Conservation (phyloP, 2,888 invertebrate genomes). For the Heliconius cydno region DNA sequence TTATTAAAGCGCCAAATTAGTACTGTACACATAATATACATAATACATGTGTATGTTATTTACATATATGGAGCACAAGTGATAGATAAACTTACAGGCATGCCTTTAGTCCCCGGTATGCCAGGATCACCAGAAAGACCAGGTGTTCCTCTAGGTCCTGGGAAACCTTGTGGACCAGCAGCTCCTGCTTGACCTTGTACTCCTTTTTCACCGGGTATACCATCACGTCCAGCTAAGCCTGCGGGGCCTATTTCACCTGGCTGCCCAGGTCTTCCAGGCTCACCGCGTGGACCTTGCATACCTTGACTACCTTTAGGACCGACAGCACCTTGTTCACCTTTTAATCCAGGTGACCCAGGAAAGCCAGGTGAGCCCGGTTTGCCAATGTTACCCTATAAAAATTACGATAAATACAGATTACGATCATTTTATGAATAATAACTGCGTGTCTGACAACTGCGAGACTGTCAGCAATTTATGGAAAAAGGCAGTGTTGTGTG, state of each 20-base stretch:
- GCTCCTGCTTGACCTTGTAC: constrained; percentile 88
- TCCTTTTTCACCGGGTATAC: constrained; percentile 91
- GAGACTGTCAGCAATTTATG: background rate
- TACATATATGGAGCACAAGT: background rate
- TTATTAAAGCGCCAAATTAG: no score
- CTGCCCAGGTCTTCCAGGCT: constrained; percentile 90
- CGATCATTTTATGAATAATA: background rate
- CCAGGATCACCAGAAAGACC: constrained; percentile 90
- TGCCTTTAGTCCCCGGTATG: constrained; percentile 89
- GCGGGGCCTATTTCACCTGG: constrained; percentile 90
- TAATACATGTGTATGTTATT: background rate
- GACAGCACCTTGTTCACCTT: constrained; percentile 89
- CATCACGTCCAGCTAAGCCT: constrained; percentile 91
- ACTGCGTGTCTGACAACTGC: no score
- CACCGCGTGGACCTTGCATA: constrained; percentile 91
- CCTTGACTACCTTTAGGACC: constrained; percentile 93
- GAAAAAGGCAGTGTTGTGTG: background rate
- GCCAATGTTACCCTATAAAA: constrained; percentile 87
- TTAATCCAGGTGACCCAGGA: constrained; percentile 90
- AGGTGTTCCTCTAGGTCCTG: constrained; percentile 90
- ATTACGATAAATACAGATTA: background rate
- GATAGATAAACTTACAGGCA: constrained; percentile 79
- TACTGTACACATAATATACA: no score
- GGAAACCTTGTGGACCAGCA: constrained; percentile 91
- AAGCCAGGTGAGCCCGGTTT: constrained; percentile 94